Percentiles rank a stretch among this genome's conserved stretches.
These are phyloP conservation scores for Piezodorus guildinii DNA, from an alignment of 1,140 invertebrate species.

Conservation along the genomic window DNA sequence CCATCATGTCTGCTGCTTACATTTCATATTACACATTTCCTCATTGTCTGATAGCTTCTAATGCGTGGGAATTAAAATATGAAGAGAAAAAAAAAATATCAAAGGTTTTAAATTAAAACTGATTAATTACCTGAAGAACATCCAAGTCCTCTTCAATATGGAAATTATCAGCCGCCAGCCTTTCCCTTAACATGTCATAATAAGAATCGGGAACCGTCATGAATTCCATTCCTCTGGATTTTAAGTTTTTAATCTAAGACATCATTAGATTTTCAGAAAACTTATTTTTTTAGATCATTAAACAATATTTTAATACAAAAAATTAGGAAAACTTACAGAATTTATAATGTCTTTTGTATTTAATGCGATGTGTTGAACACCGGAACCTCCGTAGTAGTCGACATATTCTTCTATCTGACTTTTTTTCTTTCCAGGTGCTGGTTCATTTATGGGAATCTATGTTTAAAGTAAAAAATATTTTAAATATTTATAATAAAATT, in stretches of 20 bases:
- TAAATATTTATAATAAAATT: too few relatives aligned
- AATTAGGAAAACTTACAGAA: conserved; percentile 48
- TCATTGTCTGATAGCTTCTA: too few relatives aligned
- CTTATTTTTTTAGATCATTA: neutral
- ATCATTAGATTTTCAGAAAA: too few relatives aligned
- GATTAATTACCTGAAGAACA: conserved; percentile 41
- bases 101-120: too few relatives aligned
- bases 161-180: conserved; percentile 63
- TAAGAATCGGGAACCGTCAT: conserved; percentile 81
- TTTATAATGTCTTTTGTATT: conserved; percentile 87
- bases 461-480: too few relatives aligned
- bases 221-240: conserved; percentile 78
- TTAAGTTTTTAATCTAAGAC: conserved; percentile 64
- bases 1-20: too few relatives aligned
- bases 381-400: conserved; percentile 94
- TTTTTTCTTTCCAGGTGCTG: conserved; percentile 86
- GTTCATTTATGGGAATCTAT: conserved; percentile 94
- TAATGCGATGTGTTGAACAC: conserved; percentile 96
- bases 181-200: conserved; percentile 73
- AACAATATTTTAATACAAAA: neutral
- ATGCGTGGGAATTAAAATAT: too few relatives aligned
- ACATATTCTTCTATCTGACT: conserved; percentile 98
- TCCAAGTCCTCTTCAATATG: conserved; percentile 78
- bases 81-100: too few relatives aligned
- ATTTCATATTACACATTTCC: too few relatives aligned